Evolutionary conservation across 2,888 invertebrate genomes (phyloP).

Genomic region (Orthosia gothica): DNA sequence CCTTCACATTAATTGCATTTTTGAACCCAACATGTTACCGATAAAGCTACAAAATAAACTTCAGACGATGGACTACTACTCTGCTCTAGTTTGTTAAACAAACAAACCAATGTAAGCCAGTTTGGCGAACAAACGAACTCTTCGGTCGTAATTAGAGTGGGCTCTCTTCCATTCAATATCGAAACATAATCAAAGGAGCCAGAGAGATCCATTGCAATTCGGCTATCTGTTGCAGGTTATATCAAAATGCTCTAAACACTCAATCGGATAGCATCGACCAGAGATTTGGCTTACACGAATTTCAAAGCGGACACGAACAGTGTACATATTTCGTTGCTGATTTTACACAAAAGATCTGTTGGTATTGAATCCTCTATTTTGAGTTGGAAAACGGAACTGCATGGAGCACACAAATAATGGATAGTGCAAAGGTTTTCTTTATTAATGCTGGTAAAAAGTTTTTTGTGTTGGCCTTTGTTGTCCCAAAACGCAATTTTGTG

Average conservation of each 20-base stretch:
- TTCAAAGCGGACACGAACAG: not conserved
- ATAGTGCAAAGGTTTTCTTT: not conserved
- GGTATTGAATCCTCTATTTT: not conserved
- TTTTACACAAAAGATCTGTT: not conserved
- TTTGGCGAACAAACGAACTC: not conserved
- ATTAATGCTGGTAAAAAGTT: not conserved
- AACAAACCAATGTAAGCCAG: not conserved
- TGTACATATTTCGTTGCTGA: not conserved
- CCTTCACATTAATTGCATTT: not conserved
- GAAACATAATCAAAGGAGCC: not conserved
- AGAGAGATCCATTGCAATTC: not conserved
- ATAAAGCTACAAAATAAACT: not conserved
- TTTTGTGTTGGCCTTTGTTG: not conserved
- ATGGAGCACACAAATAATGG: not conserved
- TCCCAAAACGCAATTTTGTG: too few species aligned
- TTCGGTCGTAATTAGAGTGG: not conserved
- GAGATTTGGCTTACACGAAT: not conserved
- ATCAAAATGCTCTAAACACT: not conserved
- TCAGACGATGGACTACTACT: not conserved
- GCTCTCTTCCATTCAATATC: not conserved
- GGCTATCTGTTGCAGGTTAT: not conserved
- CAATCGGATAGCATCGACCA: not conserved
- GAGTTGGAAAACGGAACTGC: not conserved
- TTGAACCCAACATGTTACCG: conserved; percentile 7
- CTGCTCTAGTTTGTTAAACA: not conserved